Evolutionary conservation across 2,888 invertebrate species (phyloP), one percentile per base, ranked within the genome.

Genomic region (Eristalinus sepulchralis): DNA sequence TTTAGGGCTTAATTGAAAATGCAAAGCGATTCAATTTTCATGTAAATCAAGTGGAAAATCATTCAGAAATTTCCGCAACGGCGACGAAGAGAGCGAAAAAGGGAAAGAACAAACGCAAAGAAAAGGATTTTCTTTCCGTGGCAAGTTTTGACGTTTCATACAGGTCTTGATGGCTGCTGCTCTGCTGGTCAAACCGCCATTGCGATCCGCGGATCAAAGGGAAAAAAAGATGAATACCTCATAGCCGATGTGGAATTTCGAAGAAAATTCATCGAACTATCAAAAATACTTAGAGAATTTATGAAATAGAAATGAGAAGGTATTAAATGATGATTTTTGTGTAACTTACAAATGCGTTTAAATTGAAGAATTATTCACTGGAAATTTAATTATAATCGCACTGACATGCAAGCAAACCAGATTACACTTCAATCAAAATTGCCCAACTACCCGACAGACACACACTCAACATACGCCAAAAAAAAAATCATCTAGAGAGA

Each of bases 361-460:
- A 82, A 60, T 82, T 60, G 77, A 77, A 72, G 85, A 85, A 82
- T 59, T 81, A 53, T 85, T 85, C 68, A 85, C 85, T 85, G 64
- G 82, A 85, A 79, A 78, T 82, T 85, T 81, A 68, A 81, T 70
- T 82, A 78, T 73, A 85, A 85, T 85, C 85, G 47, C 85, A 82
- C 77, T 82, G 82, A 78, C 77, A 85, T 82, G 85, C 85, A 85
- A 73, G 77, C 70, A 78, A 85, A 81, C 85, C 77, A 85, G 85
- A 85, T 82, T 82, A 85, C 82, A 85, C 85, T 85, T 82, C 85
- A 81, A 85, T 85, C 81, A 85, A 85, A 85, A 85, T 85, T 85
- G 85, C 64, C 82, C 82, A 82, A 85, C 82, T 85, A 77, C 82
- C 85, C 85, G 85, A 85, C 81, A 81, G 85, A 85, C 81, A 81